Evolutionary conservation across 1,140 invertebrate genomes (phyloP), one percentile per base, ranked within the genome.

Genomic region (Varroa destructor): DNA sequence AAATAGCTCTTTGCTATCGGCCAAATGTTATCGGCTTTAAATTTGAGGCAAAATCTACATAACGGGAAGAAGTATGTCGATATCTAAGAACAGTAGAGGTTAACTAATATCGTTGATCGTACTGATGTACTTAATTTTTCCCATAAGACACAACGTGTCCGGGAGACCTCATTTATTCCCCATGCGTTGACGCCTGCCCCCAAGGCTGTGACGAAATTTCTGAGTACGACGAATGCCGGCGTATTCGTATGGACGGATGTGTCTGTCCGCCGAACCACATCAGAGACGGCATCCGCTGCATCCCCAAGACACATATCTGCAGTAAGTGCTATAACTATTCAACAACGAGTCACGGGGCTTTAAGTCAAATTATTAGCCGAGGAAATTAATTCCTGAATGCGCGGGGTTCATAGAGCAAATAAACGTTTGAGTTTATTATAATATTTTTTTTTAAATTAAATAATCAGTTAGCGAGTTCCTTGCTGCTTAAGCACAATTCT

Each of bases 171-270:
- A 80, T 83, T 37, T 90, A 88, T 77, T 79, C 85, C 36, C 76
- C 86, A 0, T 91, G 89, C 74, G 82, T 81, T 8, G 78, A 84
- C 2, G 83, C 84, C 8, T 90, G 88, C 77, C 83, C 84, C 43
- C 81, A 84, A 70, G 89, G 86, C 1, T 91, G 89, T 76, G 86
- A 88, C 3, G 76, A 75, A 36, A 73, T 71, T 55, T 73, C 75
- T 40, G 46, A 64, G 40, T 57, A 75, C 55, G 58, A 75, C 5
- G 64, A 73, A 6, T 74, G 85, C 83, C 74, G 74, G 8, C 71
- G 76, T 14, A 55, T 76, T 6, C 76, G 74, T 70, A 82, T 81
- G 43, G 90, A 92, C 77, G 89, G 89, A 5, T 94, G 90, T 78
- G 89, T 87, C 82, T 94, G 90, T 81, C 86, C 87, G 1, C 61